Percentiles rank a stretch among this genome's conserved stretches.
phyloP scores from a whole-genome alignment of 2,113 vertebrate genomes.

The Myotis yumanensis region DNA sequence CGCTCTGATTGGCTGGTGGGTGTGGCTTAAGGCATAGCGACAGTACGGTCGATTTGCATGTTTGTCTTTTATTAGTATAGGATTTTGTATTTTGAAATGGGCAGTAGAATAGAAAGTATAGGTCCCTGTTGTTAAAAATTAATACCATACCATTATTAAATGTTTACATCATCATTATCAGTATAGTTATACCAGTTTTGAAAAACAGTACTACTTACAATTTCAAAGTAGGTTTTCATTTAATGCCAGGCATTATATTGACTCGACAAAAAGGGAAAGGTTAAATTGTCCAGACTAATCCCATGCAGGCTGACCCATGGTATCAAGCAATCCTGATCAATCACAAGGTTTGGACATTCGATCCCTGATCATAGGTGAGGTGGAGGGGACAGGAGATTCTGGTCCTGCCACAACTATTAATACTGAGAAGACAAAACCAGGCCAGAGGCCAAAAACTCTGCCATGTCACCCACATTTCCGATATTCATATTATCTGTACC shows the following conservation, averaged over 20 bases:
- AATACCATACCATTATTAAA: neutral
- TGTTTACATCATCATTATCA: neutral
- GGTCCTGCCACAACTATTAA: neutral
- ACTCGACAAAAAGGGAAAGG: neutral
- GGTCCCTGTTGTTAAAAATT: neutral
- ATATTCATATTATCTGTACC: neutral
- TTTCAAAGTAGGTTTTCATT: constrained; percentile 24
- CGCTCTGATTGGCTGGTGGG: too few species aligned
- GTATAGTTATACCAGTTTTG: neutral
- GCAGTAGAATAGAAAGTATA: neutral
- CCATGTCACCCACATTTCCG: neutral
- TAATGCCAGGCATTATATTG: neutral
- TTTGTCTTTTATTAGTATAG: too few species aligned
- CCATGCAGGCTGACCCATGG: neutral
- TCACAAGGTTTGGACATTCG: neutral
- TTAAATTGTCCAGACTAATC: neutral
- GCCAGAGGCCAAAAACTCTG: neutral
- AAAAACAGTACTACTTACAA: neutral
- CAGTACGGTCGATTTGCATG: too few species aligned
- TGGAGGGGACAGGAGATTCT: neutral
- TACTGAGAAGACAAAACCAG: neutral
- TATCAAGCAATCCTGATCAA: neutral
- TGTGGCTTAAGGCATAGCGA: too few species aligned
- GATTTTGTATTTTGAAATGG: neutral
- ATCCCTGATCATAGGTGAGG: neutral